Percentiles rank a stretch among this genome's conserved stretches.
phyloP scores from a whole-genome alignment of 2,113 vertebrate genomes.

The Onychostoma macrolepis region DNA sequence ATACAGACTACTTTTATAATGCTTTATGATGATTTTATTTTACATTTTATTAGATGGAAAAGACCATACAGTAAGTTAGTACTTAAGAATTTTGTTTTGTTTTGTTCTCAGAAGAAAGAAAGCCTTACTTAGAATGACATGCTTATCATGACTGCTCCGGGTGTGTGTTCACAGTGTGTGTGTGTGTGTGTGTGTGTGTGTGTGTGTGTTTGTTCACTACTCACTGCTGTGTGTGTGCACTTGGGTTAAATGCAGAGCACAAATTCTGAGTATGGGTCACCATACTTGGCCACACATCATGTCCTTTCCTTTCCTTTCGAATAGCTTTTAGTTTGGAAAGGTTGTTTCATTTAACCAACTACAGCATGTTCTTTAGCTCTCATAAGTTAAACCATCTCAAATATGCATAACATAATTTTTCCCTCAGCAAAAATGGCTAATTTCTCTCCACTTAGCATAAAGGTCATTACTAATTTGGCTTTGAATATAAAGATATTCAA shows the following conservation, averaged over 20 bases:
- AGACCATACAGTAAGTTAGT: not conserved
- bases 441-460: not conserved
- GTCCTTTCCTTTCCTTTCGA: too few relatives aligned
- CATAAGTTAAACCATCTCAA: constrained; percentile 4
- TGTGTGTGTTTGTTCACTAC: too few relatives aligned
- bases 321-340: not conserved
- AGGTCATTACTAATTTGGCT: constrained; percentile 13
- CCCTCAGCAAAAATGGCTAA: not conserved
- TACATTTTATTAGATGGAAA: not conserved
- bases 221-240: too few relatives aligned
- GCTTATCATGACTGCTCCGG: not conserved
- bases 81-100: too few relatives aligned
- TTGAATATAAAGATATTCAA: constrained; percentile 7
- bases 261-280: too few relatives aligned
- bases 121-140: not conserved
- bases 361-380: not conserved
- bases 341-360: not conserved
- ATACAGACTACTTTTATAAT: not conserved
- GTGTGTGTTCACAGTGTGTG: too few relatives aligned
- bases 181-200: too few relatives aligned
- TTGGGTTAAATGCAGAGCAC: too few relatives aligned
- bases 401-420: not conserved
- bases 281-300: too few relatives aligned
- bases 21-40: not conserved
- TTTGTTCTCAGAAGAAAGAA: not conserved